phyloP scores from a whole-genome alignment of 2,888 invertebrate species.

The Boloria euphrosyne region DNA sequence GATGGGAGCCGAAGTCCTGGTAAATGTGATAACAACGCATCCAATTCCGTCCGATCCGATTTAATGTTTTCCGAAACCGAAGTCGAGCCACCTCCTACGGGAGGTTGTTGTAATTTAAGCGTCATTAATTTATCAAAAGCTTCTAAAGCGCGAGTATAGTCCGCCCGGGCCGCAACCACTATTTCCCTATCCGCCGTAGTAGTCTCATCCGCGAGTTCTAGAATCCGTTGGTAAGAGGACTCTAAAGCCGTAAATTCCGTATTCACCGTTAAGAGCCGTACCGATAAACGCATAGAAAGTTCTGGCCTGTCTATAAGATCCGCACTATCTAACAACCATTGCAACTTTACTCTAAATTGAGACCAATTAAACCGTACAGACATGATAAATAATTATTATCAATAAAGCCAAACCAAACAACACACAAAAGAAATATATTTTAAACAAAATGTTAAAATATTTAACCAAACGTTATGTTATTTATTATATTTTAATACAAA shows the following conservation, averaged over 20 bases:
- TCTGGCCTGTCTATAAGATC: slow-evolving; percentile 7
- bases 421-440: background rate
- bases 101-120: background rate
- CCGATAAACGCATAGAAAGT: background rate
- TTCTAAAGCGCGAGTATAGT: slow-evolving; percentile 2
- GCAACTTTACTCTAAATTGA: slow-evolving; percentile 6
- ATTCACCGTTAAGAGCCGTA: background rate
- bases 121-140: slow-evolving; percentile 2
- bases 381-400: background rate
- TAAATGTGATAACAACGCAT: slow-evolving; percentile 6
- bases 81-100: background rate
- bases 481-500: no score
- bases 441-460: background rate
- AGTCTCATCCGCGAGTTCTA: background rate
- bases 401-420: background rate
- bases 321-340: slow-evolving; percentile 3
- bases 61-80: background rate
- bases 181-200: no score
- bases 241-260: slow-evolving; percentile 1
- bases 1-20: slow-evolving; percentile 5
- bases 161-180: background rate
- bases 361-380: slow-evolving; percentile 5
- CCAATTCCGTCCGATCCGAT: background rate
- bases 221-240: background rate
- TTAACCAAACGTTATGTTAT: background rate